phyloP scores from a whole-genome alignment of 2,797 vertebrate species.

The Saguinus oedipus region DNA sequence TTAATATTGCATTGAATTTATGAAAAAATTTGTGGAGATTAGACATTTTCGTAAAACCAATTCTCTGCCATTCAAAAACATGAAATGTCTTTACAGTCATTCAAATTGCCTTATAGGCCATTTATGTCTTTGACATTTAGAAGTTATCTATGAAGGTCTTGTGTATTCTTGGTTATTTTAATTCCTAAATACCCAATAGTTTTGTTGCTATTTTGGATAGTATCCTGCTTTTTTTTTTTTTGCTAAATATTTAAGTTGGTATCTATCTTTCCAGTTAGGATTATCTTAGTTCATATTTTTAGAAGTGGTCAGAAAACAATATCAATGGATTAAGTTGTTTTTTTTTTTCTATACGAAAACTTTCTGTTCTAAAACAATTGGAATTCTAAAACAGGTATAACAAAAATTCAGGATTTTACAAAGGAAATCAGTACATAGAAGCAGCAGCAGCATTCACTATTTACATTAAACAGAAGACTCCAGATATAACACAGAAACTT shows the following conservation, averaged over 20 bases:
- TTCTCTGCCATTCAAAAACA: background rate
- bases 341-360: background rate
- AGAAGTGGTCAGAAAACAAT: background rate
- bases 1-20: conserved; percentile 27
- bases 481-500: background rate
- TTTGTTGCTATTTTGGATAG: background rate
- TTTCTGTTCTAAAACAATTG: conserved; percentile 12
- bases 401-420: background rate
- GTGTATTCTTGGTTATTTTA: background rate
- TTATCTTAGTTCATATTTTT: background rate
- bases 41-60: background rate
- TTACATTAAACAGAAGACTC: background rate
- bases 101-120: background rate
- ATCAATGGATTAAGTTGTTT: background rate
- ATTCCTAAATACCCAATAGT: background rate
- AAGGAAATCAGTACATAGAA: background rate
- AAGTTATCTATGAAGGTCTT: background rate
- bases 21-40: background rate
- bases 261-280: background rate
- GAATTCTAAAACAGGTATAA: background rate
- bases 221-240: background rate
- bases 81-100: background rate
- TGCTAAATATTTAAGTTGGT: background rate
- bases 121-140: background rate
- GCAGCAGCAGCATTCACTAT: background rate